Conservation (phyloP, 2,888 invertebrate genomes). For the Eilema griseolum region DNA sequence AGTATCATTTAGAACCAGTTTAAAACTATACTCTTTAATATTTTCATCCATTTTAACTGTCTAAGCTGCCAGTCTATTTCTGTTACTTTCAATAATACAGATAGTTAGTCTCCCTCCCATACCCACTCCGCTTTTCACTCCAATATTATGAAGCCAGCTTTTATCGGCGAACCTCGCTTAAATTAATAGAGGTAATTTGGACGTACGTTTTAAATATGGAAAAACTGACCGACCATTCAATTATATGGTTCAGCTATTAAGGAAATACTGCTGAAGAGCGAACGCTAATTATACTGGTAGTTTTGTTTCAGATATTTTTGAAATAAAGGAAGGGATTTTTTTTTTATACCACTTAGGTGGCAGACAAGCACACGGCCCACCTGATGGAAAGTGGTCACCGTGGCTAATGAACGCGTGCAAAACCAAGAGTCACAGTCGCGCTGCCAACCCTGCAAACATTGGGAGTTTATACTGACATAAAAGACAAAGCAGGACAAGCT, state of each 20-base stretch:
- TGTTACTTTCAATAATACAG: neutral
- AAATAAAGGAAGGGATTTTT: constrained; percentile 24
- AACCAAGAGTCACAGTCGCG: too few species aligned
- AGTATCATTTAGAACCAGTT: too few species aligned
- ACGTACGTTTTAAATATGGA: constrained; percentile 64
- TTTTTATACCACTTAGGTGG: too few species aligned
- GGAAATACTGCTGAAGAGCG: constrained; percentile 42
- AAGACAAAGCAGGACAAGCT: too few species aligned
- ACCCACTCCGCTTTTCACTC: constrained; percentile 41
- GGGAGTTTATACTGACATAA: too few species aligned
- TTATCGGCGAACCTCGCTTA: constrained; percentile 68
- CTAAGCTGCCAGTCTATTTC: neutral
- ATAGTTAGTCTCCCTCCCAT: constrained; percentile 7
- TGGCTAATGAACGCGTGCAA: too few species aligned
- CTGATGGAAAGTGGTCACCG: too few species aligned
- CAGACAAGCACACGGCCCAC: too few species aligned
- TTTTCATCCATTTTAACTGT: neutral
- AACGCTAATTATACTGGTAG: constrained; percentile 30
- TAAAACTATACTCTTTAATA: too few species aligned
- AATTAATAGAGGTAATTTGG: constrained; percentile 72
- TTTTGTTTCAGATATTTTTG: constrained; percentile 39
- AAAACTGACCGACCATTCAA: constrained; percentile 60
- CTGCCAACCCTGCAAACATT: too few species aligned
- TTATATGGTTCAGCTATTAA: constrained; percentile 50
- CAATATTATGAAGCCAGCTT: constrained; percentile 70